Conservation (phyloP, 2,113 vertebrate genomes). For the pig (Sus scrofa) region T2T-Sscrofa CM000813.6:66437501-66438000, state of each 20-base stretch:
- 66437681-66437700: neutral
- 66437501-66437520: accelerated
- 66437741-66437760: accelerated
- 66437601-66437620: neutral
- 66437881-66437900: accelerated
- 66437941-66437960: neutral
- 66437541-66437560: accelerated
- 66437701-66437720: neutral
- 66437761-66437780: neutral
- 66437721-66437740: neutral
- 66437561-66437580: accelerated
- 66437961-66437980: neutral
- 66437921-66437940: neutral
- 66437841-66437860: neutral
- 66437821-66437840: neutral
- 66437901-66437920: neutral
- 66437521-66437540: neutral
- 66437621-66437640: neutral
- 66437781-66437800: accelerated
- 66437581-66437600: accelerated
- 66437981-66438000: neutral
- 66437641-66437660: neutral
- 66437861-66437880: neutral
- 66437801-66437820: neutral
- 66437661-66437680: neutral